These are phyloP conservation scores for Parasteatoda tepidariorum DNA, from an alignment of 1,140 invertebrate species.

Conservation along the genomic window DNA sequence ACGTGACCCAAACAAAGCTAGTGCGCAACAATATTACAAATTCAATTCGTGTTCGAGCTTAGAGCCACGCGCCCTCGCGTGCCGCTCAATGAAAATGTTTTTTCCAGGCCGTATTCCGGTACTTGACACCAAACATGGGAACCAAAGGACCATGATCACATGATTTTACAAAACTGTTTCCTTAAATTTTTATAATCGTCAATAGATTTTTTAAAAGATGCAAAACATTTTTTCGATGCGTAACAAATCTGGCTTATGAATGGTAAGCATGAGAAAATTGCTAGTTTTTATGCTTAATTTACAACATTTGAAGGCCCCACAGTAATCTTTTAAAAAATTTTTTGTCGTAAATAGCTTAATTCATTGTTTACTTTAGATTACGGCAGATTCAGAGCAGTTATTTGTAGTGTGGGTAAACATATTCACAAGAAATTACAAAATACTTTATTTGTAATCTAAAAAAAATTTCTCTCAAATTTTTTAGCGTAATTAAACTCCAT, in stretches of 20 bases:
- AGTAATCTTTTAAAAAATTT: no score
- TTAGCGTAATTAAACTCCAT: no score
- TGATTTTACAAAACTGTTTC: not conserved
- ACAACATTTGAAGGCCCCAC: no score
- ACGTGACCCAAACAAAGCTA: conserved; percentile 36
- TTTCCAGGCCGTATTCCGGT: conserved; percentile 15
- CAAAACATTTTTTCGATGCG: not conserved
- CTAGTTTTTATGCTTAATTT: not conserved
- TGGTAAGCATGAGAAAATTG: conserved; percentile 20
- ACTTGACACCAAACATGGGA: conserved; percentile 52
- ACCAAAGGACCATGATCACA: conserved; percentile 34
- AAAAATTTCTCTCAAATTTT: no score
- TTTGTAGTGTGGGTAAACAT: no score
- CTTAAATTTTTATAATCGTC: not conserved
- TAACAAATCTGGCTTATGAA: conserved; percentile 28
- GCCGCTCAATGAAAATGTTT: conserved; percentile 39
- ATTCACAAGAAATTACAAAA: no score
- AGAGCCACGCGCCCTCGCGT: not conserved
- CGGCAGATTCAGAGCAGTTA: no score
- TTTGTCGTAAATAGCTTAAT: no score
- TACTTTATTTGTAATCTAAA: no score
- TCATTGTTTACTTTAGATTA: no score
- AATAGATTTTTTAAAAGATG: no score
- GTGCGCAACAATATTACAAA: not conserved
- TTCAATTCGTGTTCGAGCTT: conserved; percentile 31